Base-by-base conservation (phyloP, 2,888 invertebrate species). In the Chalcis sispes region DNA sequence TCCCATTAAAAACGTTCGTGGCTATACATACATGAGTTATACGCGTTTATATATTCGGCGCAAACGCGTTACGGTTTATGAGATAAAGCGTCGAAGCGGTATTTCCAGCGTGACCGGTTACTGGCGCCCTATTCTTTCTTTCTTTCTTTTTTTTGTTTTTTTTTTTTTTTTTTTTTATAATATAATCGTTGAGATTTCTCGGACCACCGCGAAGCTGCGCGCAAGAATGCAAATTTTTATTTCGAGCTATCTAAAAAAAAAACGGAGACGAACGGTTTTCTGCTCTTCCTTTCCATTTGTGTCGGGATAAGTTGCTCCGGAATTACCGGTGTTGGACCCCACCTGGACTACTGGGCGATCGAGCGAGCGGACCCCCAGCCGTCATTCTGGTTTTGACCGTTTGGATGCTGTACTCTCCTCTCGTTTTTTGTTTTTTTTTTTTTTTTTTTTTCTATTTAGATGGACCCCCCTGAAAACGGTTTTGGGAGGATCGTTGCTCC, bases 311-410 rank as follows among this genome's bases (percentile, higher is more conserved):
- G 59, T 27, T 1, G 54, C 82, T 85, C 84, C 82, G 81, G 87
- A 84, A 78, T 80, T 77, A 87, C 88, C 88, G 86, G 87, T 87
- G 85, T 70, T 77, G 73, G 87, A 87, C 87, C 88, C 88, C 88
- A 88, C 88, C 88, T 88, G 88, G 88, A 85, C 85, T n/a, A n/a
- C n/a, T 73, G 58, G 74, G 50, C 50, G 79, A 79, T 72, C 77
- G 36, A 36, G 77, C 78, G 77, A 50, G 69, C 75, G 80, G 87
- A 87, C 88, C 88, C 87, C 88, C 88, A 87, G 85, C 83, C 83
- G 85, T 85, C 78, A 84, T 83, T 85, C 87, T 79, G 82, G 85
- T 87, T 88, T 42, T 18, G 36, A n/a, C 23, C 58, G 10, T n/a
- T 69, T 74, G 72, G 79, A 76, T 79, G 59, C 73, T 77, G 80